Evolutionary conservation across 2,113 vertebrate species (phyloP).

Genomic region (Felis chaus): DNA sequence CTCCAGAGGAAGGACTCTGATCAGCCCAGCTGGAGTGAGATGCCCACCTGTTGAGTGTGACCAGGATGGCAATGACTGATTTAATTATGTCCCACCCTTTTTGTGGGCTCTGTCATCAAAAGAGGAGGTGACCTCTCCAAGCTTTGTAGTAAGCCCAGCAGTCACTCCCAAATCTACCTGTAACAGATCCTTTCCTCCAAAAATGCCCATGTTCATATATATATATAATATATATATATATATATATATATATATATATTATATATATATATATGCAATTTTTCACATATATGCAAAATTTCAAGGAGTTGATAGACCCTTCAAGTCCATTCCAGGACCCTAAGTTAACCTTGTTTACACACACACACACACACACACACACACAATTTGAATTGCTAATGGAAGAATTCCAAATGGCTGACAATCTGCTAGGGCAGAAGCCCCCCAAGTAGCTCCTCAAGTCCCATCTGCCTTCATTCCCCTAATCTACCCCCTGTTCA

Average conservation of each 20-base stretch:
- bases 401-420: neutral
- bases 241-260: neutral
- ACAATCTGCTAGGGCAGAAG: neutral
- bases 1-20: neutral
- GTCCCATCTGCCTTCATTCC: neutral
- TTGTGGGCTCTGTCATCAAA: neutral
- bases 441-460: neutral
- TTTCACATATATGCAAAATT: neutral
- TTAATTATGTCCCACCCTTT: neutral
- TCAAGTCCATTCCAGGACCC: neutral
- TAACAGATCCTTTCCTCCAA: neutral
- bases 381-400: neutral
- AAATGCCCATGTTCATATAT: neutral
- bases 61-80: neutral
- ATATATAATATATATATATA: neutral
- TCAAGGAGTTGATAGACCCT: neutral
- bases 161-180: neutral
- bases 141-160: neutral
- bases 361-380: neutral
- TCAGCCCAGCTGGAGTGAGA: neutral
- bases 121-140: neutral
- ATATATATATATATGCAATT: neutral
- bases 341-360: neutral
- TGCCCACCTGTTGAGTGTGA: neutral
- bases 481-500: neutral